Evolutionary conservation across 2,797 vertebrate genomes (phyloP).

Genomic region (Amblyopsis hoosieri): DNA sequence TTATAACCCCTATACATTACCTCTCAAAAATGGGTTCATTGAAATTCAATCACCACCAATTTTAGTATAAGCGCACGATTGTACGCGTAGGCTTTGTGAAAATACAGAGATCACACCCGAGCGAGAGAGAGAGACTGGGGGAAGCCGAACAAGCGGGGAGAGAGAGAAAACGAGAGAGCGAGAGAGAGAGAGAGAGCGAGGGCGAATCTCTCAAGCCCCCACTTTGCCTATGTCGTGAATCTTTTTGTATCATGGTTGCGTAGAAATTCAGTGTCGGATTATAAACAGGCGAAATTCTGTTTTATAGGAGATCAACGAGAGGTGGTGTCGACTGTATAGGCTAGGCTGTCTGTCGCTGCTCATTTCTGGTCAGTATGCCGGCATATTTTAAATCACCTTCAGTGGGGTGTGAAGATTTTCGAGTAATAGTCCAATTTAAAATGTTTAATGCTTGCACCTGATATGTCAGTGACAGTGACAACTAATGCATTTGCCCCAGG

Average conservation of each 20-base stretch:
- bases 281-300: slow-evolving; percentile 14
- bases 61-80: too few relatives aligned
- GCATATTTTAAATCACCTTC: slow-evolving; percentile 36
- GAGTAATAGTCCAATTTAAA: slow-evolving; percentile 12
- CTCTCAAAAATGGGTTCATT: too few relatives aligned
- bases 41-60: too few relatives aligned
- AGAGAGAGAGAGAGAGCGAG: not conserved
- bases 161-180: slow-evolving; percentile 21
- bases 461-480: slow-evolving; percentile 38
- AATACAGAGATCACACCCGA: slow-evolving; percentile 33
- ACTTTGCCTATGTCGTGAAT: slow-evolving; percentile 63
- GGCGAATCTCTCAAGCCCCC: slow-evolving; percentile 15
- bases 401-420: slow-evolving; percentile 40
- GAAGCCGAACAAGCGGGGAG: slow-evolving; percentile 6
- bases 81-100: slow-evolving; percentile 33
- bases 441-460: slow-evolving; percentile 41
- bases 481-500: slow-evolving; percentile 33
- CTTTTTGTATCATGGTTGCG: slow-evolving; percentile 24
- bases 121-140: slow-evolving; percentile 10
- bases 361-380: slow-evolving; percentile 53
- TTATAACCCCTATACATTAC: too few relatives aligned
- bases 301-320: slow-evolving; percentile 12
- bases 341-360: slow-evolving; percentile 41
- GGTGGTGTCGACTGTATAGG: slow-evolving; percentile 21
- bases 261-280: slow-evolving; percentile 9